Evolutionary conservation across 2,797 vertebrate species (phyloP).

Genomic region (Poecilia picta): DNA sequence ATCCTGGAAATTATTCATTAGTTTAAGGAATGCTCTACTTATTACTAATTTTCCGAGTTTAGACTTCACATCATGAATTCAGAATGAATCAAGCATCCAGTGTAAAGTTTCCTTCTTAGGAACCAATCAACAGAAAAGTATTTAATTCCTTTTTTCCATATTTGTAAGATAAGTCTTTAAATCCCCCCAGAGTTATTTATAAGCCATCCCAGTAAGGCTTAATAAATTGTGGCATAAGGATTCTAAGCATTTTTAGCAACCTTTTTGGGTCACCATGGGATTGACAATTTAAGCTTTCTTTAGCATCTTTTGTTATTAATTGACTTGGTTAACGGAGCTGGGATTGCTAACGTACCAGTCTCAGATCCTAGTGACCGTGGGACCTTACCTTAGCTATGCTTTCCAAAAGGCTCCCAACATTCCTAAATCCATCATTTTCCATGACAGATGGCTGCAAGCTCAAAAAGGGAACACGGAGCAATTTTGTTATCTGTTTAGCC

Average conservation of each 20-base stretch:
- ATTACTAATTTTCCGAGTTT: conserved; percentile 16
- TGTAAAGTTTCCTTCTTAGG: not conserved
- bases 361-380: not conserved
- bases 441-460: not conserved
- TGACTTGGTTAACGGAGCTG: too few relatives aligned
- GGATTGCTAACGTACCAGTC: too few relatives aligned
- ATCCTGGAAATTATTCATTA: not conserved
- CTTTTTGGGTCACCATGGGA: not conserved
- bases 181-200: not conserved
- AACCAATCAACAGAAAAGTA: not conserved
- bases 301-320: too few relatives aligned
- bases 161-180: not conserved
- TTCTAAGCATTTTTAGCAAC: too few relatives aligned
- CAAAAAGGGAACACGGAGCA: not conserved
- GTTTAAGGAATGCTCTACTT: conserved; percentile 21
- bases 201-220: not conserved
- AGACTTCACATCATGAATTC: not conserved
- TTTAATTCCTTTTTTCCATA: not conserved
- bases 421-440: not conserved
- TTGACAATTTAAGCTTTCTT: too few relatives aligned
- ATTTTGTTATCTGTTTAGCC: not conserved
- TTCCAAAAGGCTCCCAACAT: not conserved
- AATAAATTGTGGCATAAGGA: not conserved
- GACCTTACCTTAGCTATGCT: not conserved
- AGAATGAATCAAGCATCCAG: conserved; percentile 18